Percentiles rank a stretch among this genome's conserved stretches.
phyloP scores from a whole-genome alignment of 1,140 invertebrate species.

The Ostrea edulis region DNA sequence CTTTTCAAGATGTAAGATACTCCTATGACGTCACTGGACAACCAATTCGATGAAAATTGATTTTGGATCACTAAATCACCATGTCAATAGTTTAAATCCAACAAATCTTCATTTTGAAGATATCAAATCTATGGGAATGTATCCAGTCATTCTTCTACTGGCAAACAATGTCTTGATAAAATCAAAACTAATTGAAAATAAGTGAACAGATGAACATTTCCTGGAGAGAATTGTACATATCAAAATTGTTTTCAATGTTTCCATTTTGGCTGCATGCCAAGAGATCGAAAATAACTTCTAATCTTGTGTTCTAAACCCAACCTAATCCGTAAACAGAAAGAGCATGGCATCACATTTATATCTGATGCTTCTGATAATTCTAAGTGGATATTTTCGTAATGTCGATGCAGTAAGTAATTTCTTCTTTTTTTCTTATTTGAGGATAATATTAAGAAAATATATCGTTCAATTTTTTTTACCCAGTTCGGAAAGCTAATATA shows the following conservation, averaged over 20 bases:
- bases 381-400: neutral
- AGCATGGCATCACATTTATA: conserved; percentile 9
- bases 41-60: neutral
- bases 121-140: neutral
- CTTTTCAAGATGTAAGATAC: neutral
- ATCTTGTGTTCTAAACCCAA: neutral
- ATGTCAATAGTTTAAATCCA: neutral
- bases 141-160: neutral
- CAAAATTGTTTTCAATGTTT: neutral
- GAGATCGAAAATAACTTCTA: conserved; percentile 3
- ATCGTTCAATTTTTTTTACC: no score
- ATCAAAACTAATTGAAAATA: conserved; percentile 4
- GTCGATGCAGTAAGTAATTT: neutral
- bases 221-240: neutral
- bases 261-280: neutral
- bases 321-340: neutral
- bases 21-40: neutral
- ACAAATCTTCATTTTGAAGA: neutral
- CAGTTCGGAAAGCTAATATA: no score
- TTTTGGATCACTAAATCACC: neutral
- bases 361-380: neutral
- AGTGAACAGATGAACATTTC: neutral
- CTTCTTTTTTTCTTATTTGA: neutral
- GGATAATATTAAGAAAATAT: neutral
- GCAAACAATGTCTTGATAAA: neutral